Conservation (phyloP, 2,797 vertebrate genomes). For the Acomys russatus region DNA sequence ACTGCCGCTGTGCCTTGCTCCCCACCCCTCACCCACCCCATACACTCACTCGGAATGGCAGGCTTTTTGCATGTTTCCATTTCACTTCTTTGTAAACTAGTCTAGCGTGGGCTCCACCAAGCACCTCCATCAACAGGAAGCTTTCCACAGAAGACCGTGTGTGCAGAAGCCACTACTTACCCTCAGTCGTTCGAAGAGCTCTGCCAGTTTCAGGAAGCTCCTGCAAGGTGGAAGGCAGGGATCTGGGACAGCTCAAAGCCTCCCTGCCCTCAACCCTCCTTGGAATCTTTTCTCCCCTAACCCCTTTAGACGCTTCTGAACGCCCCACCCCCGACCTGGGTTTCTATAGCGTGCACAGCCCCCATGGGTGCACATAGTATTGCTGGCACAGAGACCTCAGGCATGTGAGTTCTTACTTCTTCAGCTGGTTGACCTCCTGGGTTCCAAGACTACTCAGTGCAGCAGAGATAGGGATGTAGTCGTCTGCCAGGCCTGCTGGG, state of each 20-base stretch:
- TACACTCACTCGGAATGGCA: neutral
- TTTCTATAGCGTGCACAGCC: neutral
- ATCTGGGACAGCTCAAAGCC: neutral
- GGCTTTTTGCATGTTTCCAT: neutral
- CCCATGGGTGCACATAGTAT: neutral
- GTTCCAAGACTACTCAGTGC: slow-evolving; percentile 68
- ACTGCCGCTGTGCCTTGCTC: neutral
- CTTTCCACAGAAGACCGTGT: neutral
- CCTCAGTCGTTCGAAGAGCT: slow-evolving; percentile 74
- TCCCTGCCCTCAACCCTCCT: neutral
- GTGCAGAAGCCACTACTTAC: slow-evolving; percentile 45
- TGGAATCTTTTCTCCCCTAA: neutral
- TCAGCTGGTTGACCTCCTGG: slow-evolving; percentile 69
- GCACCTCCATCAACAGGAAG: neutral
- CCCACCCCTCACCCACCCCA: neutral
- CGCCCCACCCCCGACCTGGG: neutral
- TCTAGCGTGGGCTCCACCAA: neutral
- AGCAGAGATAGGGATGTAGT: slow-evolving; percentile 71
- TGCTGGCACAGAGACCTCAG: neutral
- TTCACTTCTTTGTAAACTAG: neutral
- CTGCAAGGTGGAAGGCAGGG: slow-evolving; percentile 18
- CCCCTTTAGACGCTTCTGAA: neutral
- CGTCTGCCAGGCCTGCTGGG: slow-evolving; percentile 71
- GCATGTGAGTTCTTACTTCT: slow-evolving; percentile 32
- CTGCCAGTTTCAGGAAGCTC: slow-evolving; percentile 77